Conservation (phyloP, 1,140 invertebrate genomes). For the Drosophila gunungcola region DNA sequence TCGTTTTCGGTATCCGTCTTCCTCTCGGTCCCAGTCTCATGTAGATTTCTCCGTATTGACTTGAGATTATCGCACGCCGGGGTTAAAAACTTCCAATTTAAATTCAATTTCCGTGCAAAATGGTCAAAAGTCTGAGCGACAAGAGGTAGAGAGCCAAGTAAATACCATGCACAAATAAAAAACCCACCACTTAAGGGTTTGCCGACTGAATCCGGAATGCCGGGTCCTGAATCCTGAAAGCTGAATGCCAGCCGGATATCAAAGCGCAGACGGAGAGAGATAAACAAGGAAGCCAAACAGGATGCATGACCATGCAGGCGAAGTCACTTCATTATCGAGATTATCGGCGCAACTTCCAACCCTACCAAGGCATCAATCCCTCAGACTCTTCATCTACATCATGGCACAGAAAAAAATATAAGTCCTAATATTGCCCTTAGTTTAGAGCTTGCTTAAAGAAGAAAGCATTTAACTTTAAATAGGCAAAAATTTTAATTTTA, state of each 20-base stretch:
- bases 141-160: constrained; percentile 28
- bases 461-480: background rate
- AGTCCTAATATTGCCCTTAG: background rate
- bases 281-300: constrained; percentile 55
- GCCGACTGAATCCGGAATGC: constrained; percentile 39
- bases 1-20: constrained; percentile 12
- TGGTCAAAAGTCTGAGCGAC: constrained; percentile 77
- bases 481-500: too few relatives aligned
- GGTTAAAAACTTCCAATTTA: constrained; percentile 83
- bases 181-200: constrained; percentile 78
- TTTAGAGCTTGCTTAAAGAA: too few relatives aligned
- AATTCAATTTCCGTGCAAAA: constrained; percentile 83
- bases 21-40: constrained; percentile 30
- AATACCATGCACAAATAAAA: constrained; percentile 49
- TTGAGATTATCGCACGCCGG: constrained; percentile 77
- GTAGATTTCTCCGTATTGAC: constrained; percentile 56
- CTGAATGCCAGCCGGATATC: constrained; percentile 71
- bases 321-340: constrained; percentile 83
- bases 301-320: constrained; percentile 77
- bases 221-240: constrained; percentile 18
- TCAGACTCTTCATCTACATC: constrained; percentile 32
- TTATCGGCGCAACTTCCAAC: constrained; percentile 81
- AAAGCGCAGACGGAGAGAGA: constrained; percentile 58
- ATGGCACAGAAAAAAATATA: constrained; percentile 22
- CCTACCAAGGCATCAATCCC: constrained; percentile 58